Base-by-base conservation (phyloP, 2,888 invertebrate genomes). In the Xestoiulus laeticollis region DNA sequence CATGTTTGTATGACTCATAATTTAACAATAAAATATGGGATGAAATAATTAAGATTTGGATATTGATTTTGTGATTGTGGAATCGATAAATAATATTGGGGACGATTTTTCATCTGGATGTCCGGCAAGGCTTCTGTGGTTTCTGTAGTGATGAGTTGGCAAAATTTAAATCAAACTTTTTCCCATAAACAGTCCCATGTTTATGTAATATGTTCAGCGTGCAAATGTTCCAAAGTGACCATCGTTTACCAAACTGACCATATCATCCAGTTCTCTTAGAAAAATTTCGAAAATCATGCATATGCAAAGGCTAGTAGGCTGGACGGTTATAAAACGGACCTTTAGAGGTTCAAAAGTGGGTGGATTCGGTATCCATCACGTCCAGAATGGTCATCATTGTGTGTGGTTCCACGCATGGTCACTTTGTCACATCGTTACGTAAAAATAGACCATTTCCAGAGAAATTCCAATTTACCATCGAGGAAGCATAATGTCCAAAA, bases 261-360 rank as follows among this genome's bases (percentile, higher is more conserved):
- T 5, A 59, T 59, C 59, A n/a, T 22, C 59, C 59, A 59, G n/a
- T n/a, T n/a, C 59, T 59, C 59, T 59, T n/a, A 59, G 4, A 59
- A 59, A n/a, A 59, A n/a, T 59, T 59, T 8, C 59, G 4, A 59
- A 59, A 59, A 59, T 59, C 59, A 59, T 59, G 59, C 59, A 59
- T 59, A n/a, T 59, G 59, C 59, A 59, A 59, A 59, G n/a, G 59
- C 59, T n/a, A 59, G 59, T 59, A n/a, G 59, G 59, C n/a, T 59
- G 59, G 59, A 19, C 59, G 22, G 59, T n/a, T 59, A 59, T 59
- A 8, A 59, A 59, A 59, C n/a, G 59, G n/a, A 8, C n/a, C 59
- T 59, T 59, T 59, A 59, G 59, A 59, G 1, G n/a, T n/a, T 22
- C 59, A 59, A 59, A 59, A 59, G n/a, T 59, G 59, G 59, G 59